Evolutionary conservation across 2,113 vertebrate species (phyloP).

Genomic region (Mohoua ochrocephala): DNA sequence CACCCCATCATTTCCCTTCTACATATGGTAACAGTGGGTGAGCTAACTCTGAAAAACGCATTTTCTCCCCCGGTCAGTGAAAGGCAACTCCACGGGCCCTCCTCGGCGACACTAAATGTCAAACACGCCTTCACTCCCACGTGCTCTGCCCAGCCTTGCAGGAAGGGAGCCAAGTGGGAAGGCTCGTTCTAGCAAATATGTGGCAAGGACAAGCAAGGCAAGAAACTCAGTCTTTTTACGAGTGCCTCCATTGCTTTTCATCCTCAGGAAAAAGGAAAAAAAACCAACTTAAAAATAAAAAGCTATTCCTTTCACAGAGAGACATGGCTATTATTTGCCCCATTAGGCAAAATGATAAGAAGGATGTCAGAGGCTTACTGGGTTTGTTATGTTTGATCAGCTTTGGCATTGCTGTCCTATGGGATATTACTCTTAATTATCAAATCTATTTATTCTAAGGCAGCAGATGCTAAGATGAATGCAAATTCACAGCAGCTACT

Average conservation of each 20-base stretch:
- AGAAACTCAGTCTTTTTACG: background rate
- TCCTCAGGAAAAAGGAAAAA: background rate
- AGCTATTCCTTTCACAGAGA: background rate
- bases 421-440: background rate
- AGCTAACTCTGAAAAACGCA: slow-evolving; percentile 27
- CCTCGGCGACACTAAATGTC: background rate
- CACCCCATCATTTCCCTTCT: slow-evolving; percentile 67
- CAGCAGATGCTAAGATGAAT: background rate
- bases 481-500: background rate
- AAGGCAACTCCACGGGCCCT: background rate
- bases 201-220: background rate
- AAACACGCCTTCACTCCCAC: background rate
- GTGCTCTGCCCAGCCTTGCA: background rate
- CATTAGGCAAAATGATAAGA: background rate
- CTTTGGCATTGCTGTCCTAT: background rate
- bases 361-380: background rate
- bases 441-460: background rate
- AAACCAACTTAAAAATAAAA: background rate
- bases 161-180: background rate
- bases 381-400: background rate
- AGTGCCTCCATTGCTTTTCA: background rate
- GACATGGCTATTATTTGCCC: background rate
- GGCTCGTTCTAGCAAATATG: background rate
- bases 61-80: slow-evolving; percentile 31
- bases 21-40: slow-evolving; percentile 32